A percentile compares a stretch with the other conserved stretches of the same genome.
Conservation (phyloP, 64 coral and sea anemone genomes). For the Porites australiensis region DNA sequence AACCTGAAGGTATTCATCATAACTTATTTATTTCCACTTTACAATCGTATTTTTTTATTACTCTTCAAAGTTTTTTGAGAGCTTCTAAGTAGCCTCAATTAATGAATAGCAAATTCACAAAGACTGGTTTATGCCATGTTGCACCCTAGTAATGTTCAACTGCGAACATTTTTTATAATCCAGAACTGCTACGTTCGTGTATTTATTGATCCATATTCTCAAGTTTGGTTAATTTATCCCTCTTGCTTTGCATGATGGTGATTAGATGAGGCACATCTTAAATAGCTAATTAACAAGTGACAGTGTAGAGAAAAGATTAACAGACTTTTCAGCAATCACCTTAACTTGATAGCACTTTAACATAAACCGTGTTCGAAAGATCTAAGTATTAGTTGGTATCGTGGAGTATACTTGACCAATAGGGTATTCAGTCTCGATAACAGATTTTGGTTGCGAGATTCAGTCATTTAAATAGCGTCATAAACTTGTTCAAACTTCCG, state of each 20-base stretch:
- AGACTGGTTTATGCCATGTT: too few species aligned
- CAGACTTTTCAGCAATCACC: too few species aligned
- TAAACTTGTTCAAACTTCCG: neutral
- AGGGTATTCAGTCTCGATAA: neutral
- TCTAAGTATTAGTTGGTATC: too few species aligned
- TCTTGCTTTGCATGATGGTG: neutral
- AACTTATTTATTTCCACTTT: neutral
- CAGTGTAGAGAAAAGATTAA: neutral
- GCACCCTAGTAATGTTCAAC: too few species aligned
- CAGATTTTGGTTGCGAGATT: neutral
- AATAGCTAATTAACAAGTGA: neutral
- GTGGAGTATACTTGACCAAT: neutral
- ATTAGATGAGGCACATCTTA: slow-evolving; percentile 5
- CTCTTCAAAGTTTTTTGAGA: neutral
- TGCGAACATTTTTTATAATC: neutral
- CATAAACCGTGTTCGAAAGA: too few species aligned
- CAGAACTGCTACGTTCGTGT: neutral
- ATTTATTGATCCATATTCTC: neutral
- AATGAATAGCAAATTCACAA: neutral
- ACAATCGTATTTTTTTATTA: neutral
- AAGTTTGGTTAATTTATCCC: neutral
- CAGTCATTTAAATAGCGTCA: neutral
- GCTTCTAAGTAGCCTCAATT: neutral
- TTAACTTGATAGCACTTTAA: too few species aligned
- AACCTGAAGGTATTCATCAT: neutral